A percentile compares a stretch with the other conserved stretches of the same genome.
Evolutionary conservation across 2,888 invertebrate genomes (phyloP).

Genomic region (Ophion slaviceki): DNA sequence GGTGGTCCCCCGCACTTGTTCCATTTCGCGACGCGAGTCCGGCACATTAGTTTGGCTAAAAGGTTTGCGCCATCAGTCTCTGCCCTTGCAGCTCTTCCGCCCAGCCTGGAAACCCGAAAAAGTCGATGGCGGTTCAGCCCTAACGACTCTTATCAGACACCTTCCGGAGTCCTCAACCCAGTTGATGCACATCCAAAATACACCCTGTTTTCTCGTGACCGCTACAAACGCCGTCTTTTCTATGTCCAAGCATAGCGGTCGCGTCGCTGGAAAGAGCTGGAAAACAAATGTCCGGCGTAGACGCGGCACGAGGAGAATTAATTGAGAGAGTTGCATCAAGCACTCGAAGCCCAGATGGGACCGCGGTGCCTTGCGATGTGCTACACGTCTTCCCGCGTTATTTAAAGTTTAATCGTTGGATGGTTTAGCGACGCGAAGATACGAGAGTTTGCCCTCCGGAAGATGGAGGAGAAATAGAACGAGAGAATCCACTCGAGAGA

Average conservation of each 20-base stretch:
- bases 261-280: no score
- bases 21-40: conserved; percentile 41
- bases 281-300: no score
- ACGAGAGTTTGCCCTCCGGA: neutral
- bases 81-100: conserved; percentile 43
- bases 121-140: conserved; percentile 55
- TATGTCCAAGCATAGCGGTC: no score
- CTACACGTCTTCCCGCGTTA: conserved; percentile 58
- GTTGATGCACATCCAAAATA: no score
- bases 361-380: neutral
- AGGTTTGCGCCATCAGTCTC: conserved; percentile 81
- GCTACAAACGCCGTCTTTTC: no score
- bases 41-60: conserved; percentile 81
- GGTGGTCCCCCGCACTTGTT: conserved; percentile 1
- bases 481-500: conserved; percentile 35
- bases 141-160: neutral
- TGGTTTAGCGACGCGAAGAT: conserved; percentile 57
- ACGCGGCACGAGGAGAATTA: no score
- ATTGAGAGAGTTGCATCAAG: conserved; percentile 69
- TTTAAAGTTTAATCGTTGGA: conserved; percentile 78
- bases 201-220: no score
- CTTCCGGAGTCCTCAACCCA: no score
- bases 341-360: conserved; percentile 74
- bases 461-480: conserved; percentile 24
- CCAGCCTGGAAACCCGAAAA: conserved; percentile 60